phyloP scores from a whole-genome alignment of 2,797 vertebrate genomes.

The Rallus crepitans region DNA sequence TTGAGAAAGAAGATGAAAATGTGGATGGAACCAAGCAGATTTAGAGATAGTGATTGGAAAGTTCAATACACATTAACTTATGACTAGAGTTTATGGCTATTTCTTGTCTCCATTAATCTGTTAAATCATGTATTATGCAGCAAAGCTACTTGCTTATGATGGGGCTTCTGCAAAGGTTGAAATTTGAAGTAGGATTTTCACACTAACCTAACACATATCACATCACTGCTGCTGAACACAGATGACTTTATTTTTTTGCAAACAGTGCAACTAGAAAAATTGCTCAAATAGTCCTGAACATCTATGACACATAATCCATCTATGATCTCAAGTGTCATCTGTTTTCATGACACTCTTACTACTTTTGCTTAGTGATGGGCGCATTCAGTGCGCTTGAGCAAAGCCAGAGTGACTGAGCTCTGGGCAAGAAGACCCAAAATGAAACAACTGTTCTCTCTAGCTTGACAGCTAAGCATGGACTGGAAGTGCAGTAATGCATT shows the following conservation, averaged over 20 bases:
- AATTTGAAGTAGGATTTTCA: background rate
- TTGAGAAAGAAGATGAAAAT: background rate
- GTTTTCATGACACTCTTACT: background rate
- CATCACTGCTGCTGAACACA: background rate
- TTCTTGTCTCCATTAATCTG: conserved; percentile 2
- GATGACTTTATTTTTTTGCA: background rate
- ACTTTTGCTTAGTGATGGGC: background rate
- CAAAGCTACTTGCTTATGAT: background rate
- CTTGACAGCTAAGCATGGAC: background rate
- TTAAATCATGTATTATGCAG: background rate
- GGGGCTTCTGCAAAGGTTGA: background rate
- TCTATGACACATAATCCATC: background rate
- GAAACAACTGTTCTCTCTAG: background rate
- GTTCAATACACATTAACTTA: background rate
- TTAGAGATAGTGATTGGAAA: background rate
- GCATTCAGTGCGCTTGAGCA: background rate
- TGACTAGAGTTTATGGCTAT: background rate
- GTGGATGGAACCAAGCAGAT: background rate
- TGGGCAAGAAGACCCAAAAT: background rate
- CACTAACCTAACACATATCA: background rate
- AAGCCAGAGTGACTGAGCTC: background rate
- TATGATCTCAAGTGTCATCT: background rate
- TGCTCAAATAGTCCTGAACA: background rate
- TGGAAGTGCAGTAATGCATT: background rate
- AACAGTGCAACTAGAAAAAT: background rate